phyloP scores from a whole-genome alignment of 2,797 vertebrate species.

The Sebastes trivittatus region DNA sequence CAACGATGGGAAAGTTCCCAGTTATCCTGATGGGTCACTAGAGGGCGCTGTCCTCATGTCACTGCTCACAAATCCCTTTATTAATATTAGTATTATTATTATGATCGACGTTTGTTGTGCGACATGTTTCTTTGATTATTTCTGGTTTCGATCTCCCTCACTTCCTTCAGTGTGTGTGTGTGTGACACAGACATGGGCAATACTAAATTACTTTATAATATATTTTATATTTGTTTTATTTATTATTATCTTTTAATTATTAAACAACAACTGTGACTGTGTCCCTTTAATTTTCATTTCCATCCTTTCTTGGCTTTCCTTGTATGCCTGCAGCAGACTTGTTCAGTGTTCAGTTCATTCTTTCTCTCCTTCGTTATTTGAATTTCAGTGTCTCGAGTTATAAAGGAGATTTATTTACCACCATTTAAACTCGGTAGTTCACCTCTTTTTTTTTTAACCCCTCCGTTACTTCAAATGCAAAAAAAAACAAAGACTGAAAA shows the following conservation, averaged over 20 bases:
- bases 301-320: background rate
- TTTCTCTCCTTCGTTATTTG: background rate
- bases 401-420: constrained; percentile 56
- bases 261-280: background rate
- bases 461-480: constrained; percentile 75
- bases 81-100: background rate
- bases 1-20: background rate
- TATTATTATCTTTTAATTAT: background rate
- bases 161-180: background rate
- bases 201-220: background rate
- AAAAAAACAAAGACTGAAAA: constrained; percentile 36
- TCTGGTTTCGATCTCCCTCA: constrained; percentile 6
- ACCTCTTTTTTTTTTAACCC: background rate
- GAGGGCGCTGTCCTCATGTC: constrained; percentile 65
- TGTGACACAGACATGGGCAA: background rate
- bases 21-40: constrained; percentile 47
- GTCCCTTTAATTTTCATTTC: background rate
- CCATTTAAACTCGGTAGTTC: constrained; percentile 50
- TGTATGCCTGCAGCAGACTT: background rate
- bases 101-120: constrained; percentile 2
- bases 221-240: too few relatives aligned
- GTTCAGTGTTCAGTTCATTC: background rate
- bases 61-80: background rate
- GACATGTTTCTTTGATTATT: constrained; percentile 19
- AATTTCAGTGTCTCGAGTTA: background rate